Evolutionary conservation across 2,113 vertebrate genomes (phyloP), one percentile per base, ranked within the genome.

Genomic region (Thomomys bottae): DNA sequence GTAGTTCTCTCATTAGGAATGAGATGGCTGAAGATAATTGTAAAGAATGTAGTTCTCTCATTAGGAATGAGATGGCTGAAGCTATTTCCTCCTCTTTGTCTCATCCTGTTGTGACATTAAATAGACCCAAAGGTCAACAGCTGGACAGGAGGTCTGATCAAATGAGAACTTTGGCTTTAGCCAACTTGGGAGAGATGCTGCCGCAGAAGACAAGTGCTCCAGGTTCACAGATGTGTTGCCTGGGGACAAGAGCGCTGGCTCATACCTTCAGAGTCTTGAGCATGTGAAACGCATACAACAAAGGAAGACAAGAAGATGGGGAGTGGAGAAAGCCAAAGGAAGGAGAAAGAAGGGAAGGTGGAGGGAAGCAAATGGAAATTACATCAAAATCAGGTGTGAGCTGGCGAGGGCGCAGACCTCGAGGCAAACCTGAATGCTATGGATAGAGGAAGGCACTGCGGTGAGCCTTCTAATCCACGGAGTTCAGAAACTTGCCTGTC

Each of bases 251-350:
- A n/a, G 24, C 34, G 82, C 36, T 77, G 0, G 49, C 21, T 40
- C 28, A 28, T 21, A 49, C 21, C 78, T 91, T 59, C 92, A 9
- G 24, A 73, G 36, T 20, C 38, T 85, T 79, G 68, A 59, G 82
- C 24, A 20, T 70, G 36, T 83, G 79, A 85, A 92, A 61, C 84
- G 54, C 88, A 64, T 45, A 83, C 45, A 67, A 57, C 36, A 76
- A 80, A 92, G 40, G 1, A 78, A 81, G 64, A 68, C 21, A 54
- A 0, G 3, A 59, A 89, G 68, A 66, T 36, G 28, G n/a, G 0
- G 12, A 49, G 8, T 45, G 17, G 3, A 64, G 21, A 61, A 49
- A 71, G n/a, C 24, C 67, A 38, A 4, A 23, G 9, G 28, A 34
- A 28, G 23, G 49, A 77, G 34, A 67, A 90, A 75, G 67, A 26